Evolutionary conservation across 2,113 vertebrate species (phyloP).

Genomic region (Aplodontia rufa): DNA sequence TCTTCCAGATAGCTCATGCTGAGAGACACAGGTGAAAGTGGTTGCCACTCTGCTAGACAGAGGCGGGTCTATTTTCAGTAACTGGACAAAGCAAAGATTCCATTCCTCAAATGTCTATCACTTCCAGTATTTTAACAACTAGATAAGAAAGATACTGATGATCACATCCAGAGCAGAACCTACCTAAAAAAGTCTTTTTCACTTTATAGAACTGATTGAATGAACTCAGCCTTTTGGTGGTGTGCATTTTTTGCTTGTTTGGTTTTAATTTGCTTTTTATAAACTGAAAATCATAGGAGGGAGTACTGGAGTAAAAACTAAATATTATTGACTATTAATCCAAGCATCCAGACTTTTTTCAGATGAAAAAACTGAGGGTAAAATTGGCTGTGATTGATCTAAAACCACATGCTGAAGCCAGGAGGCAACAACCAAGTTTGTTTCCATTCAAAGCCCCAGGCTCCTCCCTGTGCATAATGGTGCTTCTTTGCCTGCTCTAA

Average conservation of each 20-base stretch:
- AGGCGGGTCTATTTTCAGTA: slow-evolving; percentile 24
- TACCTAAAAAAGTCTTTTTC: background rate
- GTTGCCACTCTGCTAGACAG: background rate
- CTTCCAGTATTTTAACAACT: background rate
- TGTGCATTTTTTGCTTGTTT: background rate
- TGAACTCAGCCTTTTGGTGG: background rate
- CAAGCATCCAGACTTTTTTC: background rate
- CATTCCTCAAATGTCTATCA: background rate
- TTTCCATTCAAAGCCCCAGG: background rate
- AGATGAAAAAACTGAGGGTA: slow-evolving; percentile 28
- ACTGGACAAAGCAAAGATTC: background rate
- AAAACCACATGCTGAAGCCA: background rate
- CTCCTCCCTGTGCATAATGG: background rate
- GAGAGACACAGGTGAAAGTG: background rate
- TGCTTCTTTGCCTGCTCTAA: background rate
- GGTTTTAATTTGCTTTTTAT: background rate
- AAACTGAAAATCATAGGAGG: background rate
- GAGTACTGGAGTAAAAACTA: background rate
- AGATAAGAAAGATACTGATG: background rate
- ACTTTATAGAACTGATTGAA: background rate
- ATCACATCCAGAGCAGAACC: background rate
- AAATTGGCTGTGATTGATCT: background rate
- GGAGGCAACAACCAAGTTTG: background rate
- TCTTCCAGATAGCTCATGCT: slow-evolving; percentile 32
- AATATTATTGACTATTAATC: slow-evolving; percentile 33